Evolutionary conservation across 2,797 vertebrate genomes (phyloP).

Genomic region (Netta rufina): DNA sequence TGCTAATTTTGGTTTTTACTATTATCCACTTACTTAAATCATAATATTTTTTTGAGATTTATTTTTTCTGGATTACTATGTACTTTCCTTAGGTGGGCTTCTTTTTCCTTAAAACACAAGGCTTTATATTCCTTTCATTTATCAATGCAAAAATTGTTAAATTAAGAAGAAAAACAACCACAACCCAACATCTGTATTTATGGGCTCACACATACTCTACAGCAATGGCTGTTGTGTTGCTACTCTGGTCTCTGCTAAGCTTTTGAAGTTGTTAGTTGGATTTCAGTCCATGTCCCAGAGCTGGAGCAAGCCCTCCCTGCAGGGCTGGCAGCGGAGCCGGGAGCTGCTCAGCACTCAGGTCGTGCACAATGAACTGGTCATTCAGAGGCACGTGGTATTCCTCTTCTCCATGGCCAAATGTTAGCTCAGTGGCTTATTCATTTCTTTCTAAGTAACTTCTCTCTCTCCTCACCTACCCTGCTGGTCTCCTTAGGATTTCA

Average conservation of each 20-base stretch:
- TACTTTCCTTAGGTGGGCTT: not conserved
- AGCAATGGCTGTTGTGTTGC: not conserved
- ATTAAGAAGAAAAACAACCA: not conserved
- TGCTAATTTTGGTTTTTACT: constrained; percentile 64
- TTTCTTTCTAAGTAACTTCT: not conserved
- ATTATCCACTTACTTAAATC: not conserved
- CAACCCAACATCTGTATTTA: rapidly evolving
- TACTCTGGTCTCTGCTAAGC: not conserved
- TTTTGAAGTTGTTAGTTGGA: not conserved
- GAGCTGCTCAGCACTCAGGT: rapidly evolving
- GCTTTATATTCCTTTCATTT: not conserved
- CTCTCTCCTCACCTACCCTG: too few relatives aligned
- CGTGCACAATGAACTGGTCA: rapidly evolving
- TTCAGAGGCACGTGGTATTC: not conserved
- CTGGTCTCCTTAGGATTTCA: not conserved
- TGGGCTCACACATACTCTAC: rapidly evolving
- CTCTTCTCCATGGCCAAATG: not conserved
- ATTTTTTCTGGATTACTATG: not conserved
- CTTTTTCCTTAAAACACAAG: not conserved
- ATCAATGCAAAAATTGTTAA: not conserved
- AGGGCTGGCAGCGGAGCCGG: rapidly evolving
- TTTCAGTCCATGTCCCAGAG: rapidly evolving
- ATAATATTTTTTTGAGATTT: not conserved
- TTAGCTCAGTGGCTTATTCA: not conserved
- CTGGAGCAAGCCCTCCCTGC: not conserved